Base-by-base conservation (phyloP, 2,888 invertebrate species). In the Ormyrus pomaceus region DNA sequence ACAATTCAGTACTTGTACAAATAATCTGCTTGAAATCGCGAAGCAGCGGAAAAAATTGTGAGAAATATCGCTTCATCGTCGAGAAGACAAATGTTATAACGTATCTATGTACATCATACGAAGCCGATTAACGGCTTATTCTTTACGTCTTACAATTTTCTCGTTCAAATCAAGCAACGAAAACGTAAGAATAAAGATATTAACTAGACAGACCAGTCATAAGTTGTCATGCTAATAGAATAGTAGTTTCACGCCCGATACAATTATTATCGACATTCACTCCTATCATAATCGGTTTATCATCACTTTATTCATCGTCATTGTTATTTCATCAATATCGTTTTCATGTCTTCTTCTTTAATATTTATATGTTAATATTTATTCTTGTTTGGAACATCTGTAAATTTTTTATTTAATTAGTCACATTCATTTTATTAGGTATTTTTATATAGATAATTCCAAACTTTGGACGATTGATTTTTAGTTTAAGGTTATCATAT, bases 191-290 rank as follows among this genome's bases (percentile, higher is more conserved):
- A 83, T 85, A 85, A 84, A 85, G 83, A 86, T 85, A 81, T 77
- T 86, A 84, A 86, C 86, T 86, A 87, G 84, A 81, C 80, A 85
- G 87, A 87, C 87, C 88, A 88, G 87, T 88, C 87, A 85, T 87
- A 88, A 87, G 84, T 87, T 87, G 88, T 87, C 86, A 86, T 87
- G 87, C 86, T 87, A 87, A 87, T 87, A 86, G 83, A 86, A 86
- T 85, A 87, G 83, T 87, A 88, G 86, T 87, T 87, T 86, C 85
- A 86, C 85, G 86, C 84, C 84, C 83, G 85, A 82, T 86, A 87
- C 85, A 85, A 80, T 82, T 78, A 83, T 84, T 76, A 83, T 84
- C 80, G 74, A 80, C 82, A 81, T 83, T 80, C 77, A 76, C 59
- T 71, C 76, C 65, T 70, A 55, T 80, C 56, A 82, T 82, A 74